Evolutionary conservation across 2,888 invertebrate species (phyloP), one percentile per base, ranked within the genome.

Genomic region (Trisateles emortualis): DNA sequence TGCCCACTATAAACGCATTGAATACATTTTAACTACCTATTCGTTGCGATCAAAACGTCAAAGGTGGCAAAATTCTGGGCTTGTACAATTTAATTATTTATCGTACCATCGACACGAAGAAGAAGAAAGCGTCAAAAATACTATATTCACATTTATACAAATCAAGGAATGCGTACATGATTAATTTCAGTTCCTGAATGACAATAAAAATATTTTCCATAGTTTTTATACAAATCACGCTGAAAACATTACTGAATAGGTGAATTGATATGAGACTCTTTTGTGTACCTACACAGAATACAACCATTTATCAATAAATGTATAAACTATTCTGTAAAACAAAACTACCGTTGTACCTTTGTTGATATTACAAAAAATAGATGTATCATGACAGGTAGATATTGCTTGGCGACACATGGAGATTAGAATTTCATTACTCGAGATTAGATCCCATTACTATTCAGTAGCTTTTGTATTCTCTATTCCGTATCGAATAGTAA

Each of bases 381-480:
- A 36, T 22, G 24, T 46, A 53, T 26, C 38, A 30, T 49, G 43
- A 39, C 42, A 48, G 48, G 26, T 39, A 51, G 16, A 55, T 46
- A 63, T 61, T 65, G 49, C 52, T 57, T 47, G 52, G 42, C 49
- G 50, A 44, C 61, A 52, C 36, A 59, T 53, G 53, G 50, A 59
- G 59, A 64, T 67, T 64, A 64, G 52, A 67, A 70, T 70, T 67
- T 70, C 52, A 70, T 67, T 69, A 64, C 53, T 56, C n/a, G 48
- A 59, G 57, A 69, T 64, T 61, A 59, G 24, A 52, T 70, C 48
- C 55, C 39, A 59, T 69, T 61, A 54, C 52, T 45, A 45, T 53
- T 51, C 50, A 58, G 52, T 46, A 47, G 53, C 49, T 64, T 29
- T 45, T 59, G 50, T 46, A 52, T 52, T 17, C 54, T 52, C 36